These are phyloP conservation scores for Thryonomys swinderianus DNA, from an alignment of 2,113 vertebrate genomes.

Conservation along the genomic window DNA sequence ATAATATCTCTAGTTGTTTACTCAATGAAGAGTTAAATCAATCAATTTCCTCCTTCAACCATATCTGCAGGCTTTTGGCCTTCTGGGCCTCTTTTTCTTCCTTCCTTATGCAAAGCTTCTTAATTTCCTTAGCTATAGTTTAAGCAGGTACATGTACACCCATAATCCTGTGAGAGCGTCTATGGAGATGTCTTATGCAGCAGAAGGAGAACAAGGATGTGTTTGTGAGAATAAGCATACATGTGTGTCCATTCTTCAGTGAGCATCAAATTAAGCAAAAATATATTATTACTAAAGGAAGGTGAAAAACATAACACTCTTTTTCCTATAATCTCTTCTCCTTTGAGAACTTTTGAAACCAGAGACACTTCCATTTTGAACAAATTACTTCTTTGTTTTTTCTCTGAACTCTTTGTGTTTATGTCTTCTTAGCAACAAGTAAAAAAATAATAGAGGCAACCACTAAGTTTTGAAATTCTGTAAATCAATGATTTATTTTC, in stretches of 20 bases:
- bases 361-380: neutral
- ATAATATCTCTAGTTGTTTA: neutral
- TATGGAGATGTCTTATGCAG: neutral
- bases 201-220: neutral
- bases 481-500: slow-evolving; percentile 22
- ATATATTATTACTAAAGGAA: neutral
- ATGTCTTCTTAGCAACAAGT: neutral
- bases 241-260: neutral
- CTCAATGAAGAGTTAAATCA: neutral
- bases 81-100: neutral
- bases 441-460: neutral
- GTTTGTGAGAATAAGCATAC: neutral
- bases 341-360: neutral
- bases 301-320: neutral
- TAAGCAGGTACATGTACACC: neutral
- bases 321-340: neutral
- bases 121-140: neutral
- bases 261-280: neutral
- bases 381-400: neutral
- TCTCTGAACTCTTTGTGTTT: neutral
- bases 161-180: neutral
- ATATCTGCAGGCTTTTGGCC: neutral
- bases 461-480: neutral
- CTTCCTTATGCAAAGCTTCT: neutral
- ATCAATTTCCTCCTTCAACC: neutral